phyloP scores from a whole-genome alignment of 2,797 vertebrate species.

The Vespertilio murinus region DNA sequence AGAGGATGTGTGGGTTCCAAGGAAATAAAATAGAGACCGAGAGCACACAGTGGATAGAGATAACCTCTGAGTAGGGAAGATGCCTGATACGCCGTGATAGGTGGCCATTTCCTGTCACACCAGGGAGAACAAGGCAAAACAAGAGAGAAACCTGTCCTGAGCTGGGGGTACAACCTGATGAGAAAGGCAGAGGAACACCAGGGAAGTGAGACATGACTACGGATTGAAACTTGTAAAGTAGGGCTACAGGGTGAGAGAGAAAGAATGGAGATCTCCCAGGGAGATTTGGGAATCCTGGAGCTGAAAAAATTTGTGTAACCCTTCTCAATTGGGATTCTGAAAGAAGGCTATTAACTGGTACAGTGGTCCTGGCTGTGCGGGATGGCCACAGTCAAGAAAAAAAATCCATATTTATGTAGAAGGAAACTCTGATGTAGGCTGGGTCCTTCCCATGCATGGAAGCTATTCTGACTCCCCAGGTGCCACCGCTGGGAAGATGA shows the following conservation, averaged over 20 bases:
- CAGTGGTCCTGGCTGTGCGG: background rate
- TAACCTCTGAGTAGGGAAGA: background rate
- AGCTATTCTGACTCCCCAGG: background rate
- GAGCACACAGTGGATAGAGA: background rate
- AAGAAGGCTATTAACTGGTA: background rate
- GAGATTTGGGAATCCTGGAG: background rate
- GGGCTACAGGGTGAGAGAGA: background rate
- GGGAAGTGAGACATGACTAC: background rate
- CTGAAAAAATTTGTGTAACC: background rate
- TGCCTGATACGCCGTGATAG: background rate
- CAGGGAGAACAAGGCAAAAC: background rate
- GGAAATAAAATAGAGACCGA: constrained; percentile 18
- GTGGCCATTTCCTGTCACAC: background rate
- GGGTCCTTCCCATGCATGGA: background rate
- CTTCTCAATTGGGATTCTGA: background rate
- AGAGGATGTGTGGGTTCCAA: constrained; percentile 9
- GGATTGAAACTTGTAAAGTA: background rate
- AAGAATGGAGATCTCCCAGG: background rate
- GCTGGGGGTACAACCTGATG: too few species aligned
- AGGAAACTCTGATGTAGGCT: background rate
- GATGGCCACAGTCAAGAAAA: background rate
- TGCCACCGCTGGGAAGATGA: background rate
- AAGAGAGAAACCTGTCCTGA: background rate
- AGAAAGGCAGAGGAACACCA: background rate
- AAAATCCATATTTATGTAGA: background rate